Conservation (phyloP, 2,797 vertebrate genomes). For the Chloroceryle amazona region DNA sequence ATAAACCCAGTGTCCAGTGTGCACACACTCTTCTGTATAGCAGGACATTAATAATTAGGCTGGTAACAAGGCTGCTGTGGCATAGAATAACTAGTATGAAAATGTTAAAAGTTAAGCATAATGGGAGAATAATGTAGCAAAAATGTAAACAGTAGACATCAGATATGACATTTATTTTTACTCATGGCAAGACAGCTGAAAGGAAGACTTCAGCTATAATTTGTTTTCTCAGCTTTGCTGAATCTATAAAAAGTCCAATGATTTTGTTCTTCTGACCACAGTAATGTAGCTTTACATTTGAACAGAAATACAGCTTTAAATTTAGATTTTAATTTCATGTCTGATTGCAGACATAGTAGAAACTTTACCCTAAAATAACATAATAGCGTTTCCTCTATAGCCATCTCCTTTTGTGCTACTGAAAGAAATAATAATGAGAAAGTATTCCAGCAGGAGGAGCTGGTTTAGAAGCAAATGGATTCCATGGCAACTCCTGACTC, state of each 20-base stretch:
- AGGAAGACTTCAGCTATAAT: neutral
- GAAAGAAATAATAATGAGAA: constrained; percentile 84
- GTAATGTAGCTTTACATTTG: constrained; percentile 21
- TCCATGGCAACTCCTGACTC: constrained; percentile 88
- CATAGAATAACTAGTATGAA: neutral
- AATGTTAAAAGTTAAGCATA: constrained; percentile 27
- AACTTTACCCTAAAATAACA: constrained; percentile 55
- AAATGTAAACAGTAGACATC: constrained; percentile 40
- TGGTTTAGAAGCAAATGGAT: constrained; percentile 85
- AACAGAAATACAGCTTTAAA: constrained; percentile 50
- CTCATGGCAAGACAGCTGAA: constrained; percentile 23
- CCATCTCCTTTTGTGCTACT: constrained; percentile 40
- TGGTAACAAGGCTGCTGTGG: neutral
- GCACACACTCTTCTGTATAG: neutral
- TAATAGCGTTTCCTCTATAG: constrained; percentile 63
- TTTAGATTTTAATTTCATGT: constrained; percentile 71
- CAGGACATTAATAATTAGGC: neutral
- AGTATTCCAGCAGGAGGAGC: constrained; percentile 85
- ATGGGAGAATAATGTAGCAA: constrained; percentile 15
- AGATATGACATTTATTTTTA: constrained; percentile 57
- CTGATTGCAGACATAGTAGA: constrained; percentile 43
- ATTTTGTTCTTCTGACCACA: constrained; percentile 33
- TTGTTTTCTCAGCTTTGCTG: constrained; percentile 45
- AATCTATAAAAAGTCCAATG: constrained; percentile 22
- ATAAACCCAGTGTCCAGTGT: neutral